Evolutionary conservation across 2,888 invertebrate genomes (phyloP).

Genomic region (Campopleginae sp.): DNA sequence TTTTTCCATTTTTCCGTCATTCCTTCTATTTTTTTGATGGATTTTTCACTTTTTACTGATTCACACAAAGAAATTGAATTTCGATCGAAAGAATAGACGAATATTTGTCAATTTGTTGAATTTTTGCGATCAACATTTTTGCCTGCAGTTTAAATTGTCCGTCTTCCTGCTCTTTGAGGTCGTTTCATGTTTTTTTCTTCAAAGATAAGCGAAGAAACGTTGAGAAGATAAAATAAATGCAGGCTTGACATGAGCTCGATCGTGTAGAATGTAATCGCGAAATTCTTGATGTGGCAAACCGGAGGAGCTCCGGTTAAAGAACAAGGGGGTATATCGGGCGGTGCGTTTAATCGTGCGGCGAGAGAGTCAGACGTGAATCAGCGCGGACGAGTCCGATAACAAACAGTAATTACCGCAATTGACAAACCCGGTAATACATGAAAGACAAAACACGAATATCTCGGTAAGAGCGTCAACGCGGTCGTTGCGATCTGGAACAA

Average conservation of each 20-base stretch:
- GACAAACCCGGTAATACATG: constrained; percentile 55
- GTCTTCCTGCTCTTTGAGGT: background rate
- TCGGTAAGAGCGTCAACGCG: constrained; percentile 3
- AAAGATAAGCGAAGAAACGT: background rate
- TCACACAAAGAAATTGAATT: too few species aligned
- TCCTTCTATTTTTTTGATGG: background rate
- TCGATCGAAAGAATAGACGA: too few species aligned
- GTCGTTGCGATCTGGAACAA: background rate
- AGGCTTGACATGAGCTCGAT: background rate
- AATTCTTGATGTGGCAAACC: constrained; percentile 21
- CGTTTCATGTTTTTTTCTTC: background rate
- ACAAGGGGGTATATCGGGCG: constrained; percentile 67
- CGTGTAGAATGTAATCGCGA: constrained; percentile 20
- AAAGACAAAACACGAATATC: constrained; percentile 63
- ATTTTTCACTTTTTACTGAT: too few species aligned
- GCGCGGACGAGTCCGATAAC: constrained; percentile 76
- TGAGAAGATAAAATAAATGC: background rate
- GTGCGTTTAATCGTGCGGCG: constrained; percentile 68
- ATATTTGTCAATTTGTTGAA: too few species aligned
- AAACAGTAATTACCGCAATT: constrained; percentile 73
- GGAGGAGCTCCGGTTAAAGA: background rate
- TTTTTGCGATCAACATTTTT: too few species aligned
- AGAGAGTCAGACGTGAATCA: constrained; percentile 70
- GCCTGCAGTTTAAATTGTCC: too few species aligned
- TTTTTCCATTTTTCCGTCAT: background rate